These are phyloP conservation scores for Listronotus bonariensis DNA, from an alignment of 1,140 invertebrate genomes.

Conservation along the genomic window DNA sequence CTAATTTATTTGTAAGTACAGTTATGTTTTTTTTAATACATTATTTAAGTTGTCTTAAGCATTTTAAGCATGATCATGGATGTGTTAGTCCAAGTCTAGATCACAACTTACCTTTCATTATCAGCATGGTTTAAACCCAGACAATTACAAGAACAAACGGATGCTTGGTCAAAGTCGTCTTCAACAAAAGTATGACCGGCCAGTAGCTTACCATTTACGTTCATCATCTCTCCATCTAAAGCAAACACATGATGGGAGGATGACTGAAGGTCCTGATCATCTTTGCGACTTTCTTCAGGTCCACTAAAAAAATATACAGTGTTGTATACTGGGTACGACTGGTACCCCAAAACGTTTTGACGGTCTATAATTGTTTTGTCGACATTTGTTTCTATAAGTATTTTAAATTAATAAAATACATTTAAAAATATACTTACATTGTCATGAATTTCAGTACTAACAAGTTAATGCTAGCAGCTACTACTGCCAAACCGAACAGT, in stretches of 20 bases:
- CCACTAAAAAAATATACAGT: constrained; percentile 62
- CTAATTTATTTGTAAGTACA: no score
- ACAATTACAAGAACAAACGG: constrained; percentile 74
- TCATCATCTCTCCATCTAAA: constrained; percentile 82
- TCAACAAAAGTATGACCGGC: constrained; percentile 62
- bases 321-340: no score
- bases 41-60: no score
- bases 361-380: background rate
- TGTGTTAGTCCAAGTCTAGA: no score
- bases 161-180: constrained; percentile 63
- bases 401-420: no score
- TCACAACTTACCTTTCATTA: constrained; percentile 55
- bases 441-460: constrained; percentile 97
- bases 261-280: constrained; percentile 80
- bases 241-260: constrained; percentile 75
- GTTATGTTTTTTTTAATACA: no score
- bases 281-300: constrained; percentile 84
- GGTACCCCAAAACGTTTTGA: no score
- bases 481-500: constrained; percentile 92
- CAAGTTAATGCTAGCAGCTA: constrained; percentile 97
- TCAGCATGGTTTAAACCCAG: constrained; percentile 63
- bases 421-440: constrained; percentile 68
- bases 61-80: no score
- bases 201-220: constrained; percentile 68
- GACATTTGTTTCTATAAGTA: no score